These are phyloP conservation scores for Cryptoblepharus egeriae DNA, from an alignment of 2,797 vertebrate species.

Conservation along the genomic window DNA sequence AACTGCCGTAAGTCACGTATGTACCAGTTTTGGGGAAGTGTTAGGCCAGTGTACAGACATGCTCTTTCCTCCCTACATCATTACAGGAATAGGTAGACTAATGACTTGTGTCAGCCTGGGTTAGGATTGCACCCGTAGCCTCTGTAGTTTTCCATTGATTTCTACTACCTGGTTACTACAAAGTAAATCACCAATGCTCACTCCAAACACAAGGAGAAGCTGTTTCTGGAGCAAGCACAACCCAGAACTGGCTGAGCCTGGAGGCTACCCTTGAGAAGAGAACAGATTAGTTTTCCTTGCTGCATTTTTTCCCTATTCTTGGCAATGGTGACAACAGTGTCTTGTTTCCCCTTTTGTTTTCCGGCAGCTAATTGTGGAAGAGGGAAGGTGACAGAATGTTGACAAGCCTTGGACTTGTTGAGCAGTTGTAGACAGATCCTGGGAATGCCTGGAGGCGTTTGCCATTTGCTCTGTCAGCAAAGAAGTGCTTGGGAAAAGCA, in stretches of 20 bases:
- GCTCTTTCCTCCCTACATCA: no score
- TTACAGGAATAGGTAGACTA: no score
- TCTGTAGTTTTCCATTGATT: no score
- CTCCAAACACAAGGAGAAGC: not conserved
- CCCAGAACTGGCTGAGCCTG: not conserved
- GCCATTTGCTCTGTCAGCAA: conserved; percentile 58
- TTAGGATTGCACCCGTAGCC: no score
- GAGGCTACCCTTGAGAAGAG: not conserved
- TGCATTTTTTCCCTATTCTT: no score
- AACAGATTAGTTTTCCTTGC: not conserved
- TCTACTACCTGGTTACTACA: no score
- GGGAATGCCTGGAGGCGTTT: conserved; percentile 49
- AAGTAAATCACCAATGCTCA: not conserved
- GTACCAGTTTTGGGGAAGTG: no score
- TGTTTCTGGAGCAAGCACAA: not conserved
- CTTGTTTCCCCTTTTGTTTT: not conserved
- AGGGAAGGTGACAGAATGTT: conserved; percentile 55
- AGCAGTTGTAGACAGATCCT: conserved; percentile 47
- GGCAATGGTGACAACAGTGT: not conserved
- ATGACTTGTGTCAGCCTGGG: no score
- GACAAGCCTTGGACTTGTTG: conserved; percentile 24
- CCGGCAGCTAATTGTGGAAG: conserved; percentile 26
- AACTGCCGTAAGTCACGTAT: no score
- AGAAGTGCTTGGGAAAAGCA: conserved; percentile 53
- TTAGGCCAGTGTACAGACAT: no score